Conservation (phyloP, 2,888 invertebrate species). For the Lymantria dispar region DNA sequence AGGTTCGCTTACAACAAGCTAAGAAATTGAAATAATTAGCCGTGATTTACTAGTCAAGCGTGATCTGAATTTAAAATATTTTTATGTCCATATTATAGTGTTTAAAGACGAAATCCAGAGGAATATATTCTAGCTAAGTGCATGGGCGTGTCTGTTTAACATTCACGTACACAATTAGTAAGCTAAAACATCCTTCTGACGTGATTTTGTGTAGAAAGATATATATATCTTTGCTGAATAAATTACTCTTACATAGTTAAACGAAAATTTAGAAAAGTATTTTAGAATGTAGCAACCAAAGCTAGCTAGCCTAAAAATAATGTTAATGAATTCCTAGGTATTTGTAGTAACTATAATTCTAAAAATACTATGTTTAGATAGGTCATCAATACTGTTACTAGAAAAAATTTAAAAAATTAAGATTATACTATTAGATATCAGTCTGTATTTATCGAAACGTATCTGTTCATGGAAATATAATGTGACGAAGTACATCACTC, state of each 20-base stretch:
- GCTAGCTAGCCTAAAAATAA: not conserved
- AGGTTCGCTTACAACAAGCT: conserved; percentile 58
- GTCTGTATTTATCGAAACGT: not conserved
- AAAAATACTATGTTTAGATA: too few relatives aligned
- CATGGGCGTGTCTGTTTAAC: conserved; percentile 28
- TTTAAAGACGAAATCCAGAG: conserved; percentile 21
- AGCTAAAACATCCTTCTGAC: conserved; percentile 3
- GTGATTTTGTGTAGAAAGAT: not conserved
- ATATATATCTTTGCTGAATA: not conserved
- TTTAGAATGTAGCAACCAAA: not conserved
- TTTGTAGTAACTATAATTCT: not conserved
- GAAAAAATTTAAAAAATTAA: too few relatives aligned
- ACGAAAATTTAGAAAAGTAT: not conserved
- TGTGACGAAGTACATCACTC: conserved; percentile 47
- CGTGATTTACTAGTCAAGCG: conserved; percentile 52
- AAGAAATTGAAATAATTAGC: conserved; percentile 75
- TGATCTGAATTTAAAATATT: conserved; percentile 38
- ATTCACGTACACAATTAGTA: conserved; percentile 11
- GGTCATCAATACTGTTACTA: too few relatives aligned
- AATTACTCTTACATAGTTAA: not conserved
- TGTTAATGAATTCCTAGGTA: too few relatives aligned
- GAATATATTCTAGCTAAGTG: conserved; percentile 24
- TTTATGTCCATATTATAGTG: conserved; percentile 19
- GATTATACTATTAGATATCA: not conserved
- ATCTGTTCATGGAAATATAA: conserved; percentile 21